A percentile compares a stretch with the other conserved stretches of the same genome.
Conservation (phyloP, 2,888 invertebrate species). For the Artemia sinica region DNA sequence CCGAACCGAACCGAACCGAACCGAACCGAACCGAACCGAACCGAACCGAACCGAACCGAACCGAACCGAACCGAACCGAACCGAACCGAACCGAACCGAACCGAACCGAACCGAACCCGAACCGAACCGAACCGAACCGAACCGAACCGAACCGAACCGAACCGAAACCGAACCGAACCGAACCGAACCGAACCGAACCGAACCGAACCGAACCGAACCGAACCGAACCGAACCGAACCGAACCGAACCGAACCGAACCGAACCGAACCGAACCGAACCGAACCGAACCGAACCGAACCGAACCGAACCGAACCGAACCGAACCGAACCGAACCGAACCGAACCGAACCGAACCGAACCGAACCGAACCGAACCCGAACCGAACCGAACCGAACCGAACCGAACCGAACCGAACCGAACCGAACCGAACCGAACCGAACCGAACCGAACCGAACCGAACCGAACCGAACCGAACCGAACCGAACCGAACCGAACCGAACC, state of each 20-base stretch:
- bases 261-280: slow-evolving; percentile 22
- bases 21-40: slow-evolving; percentile 20
- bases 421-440: slow-evolving; percentile 23
- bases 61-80: slow-evolving; percentile 20
- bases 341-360: slow-evolving; percentile 21
- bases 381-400: slow-evolving; percentile 23
- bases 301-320: slow-evolving; percentile 23
- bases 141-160: slow-evolving; percentile 19
- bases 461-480: slow-evolving; percentile 23
- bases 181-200: slow-evolving; percentile 18
- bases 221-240: slow-evolving; percentile 20
- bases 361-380: too few species aligned
- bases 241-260: slow-evolving; percentile 19
- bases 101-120: slow-evolving; percentile 21
- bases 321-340: slow-evolving; percentile 22
- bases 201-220: slow-evolving; percentile 15
- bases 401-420: slow-evolving; percentile 21
- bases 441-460: slow-evolving; percentile 16
- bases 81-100: slow-evolving; percentile 21
- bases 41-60: slow-evolving; percentile 20
- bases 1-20: slow-evolving; percentile 21
- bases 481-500: slow-evolving; percentile 23
- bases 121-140: slow-evolving; percentile 20
- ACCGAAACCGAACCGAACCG: too few species aligned
- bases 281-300: slow-evolving; percentile 22